These are phyloP conservation scores for Melikaiella ostensackeni DNA, from an alignment of 2,888 invertebrate species.

Conservation along the genomic window DNA sequence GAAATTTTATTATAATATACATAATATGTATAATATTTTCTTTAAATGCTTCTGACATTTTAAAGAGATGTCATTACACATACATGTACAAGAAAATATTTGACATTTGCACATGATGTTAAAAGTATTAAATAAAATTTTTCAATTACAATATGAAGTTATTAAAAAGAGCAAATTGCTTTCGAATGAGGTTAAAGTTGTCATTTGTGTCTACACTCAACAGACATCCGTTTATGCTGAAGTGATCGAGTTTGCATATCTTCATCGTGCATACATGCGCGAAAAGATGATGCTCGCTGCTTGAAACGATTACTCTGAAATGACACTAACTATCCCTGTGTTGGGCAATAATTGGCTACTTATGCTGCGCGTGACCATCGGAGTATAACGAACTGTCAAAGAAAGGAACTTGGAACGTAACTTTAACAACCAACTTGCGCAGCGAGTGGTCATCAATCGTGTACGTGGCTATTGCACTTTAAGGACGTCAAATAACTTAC, in stretches of 20 bases:
- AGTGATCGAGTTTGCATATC: neutral
- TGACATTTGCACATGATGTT: neutral
- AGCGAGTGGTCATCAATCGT: conserved; percentile 11
- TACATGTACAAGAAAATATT: neutral
- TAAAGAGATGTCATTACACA: no score
- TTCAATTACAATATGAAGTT: neutral
- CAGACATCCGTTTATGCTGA: neutral
- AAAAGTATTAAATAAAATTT: neutral
- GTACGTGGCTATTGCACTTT: conserved; percentile 9
- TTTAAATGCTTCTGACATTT: neutral
- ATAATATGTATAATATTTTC: no score
- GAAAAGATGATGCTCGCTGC: conserved; percentile 8
- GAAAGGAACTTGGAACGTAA: conserved; percentile 11
- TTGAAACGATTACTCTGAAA: conserved; percentile 16
- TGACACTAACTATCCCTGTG: conserved; percentile 11
- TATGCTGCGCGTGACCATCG: conserved; percentile 3
- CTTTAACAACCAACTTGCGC: conserved; percentile 9
- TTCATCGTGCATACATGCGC: conserved; percentile 1
- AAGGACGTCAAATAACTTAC: conserved; percentile 9
- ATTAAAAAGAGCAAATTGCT: neutral
- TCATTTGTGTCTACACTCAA: neutral
- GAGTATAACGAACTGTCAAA: conserved; percentile 14
- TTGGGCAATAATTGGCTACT: conserved; percentile 8
- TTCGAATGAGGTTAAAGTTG: neutral
- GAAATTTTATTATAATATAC: no score